Base-by-base conservation (phyloP, 2,113 vertebrate species). In the Oreochromis spilurus region DNA sequence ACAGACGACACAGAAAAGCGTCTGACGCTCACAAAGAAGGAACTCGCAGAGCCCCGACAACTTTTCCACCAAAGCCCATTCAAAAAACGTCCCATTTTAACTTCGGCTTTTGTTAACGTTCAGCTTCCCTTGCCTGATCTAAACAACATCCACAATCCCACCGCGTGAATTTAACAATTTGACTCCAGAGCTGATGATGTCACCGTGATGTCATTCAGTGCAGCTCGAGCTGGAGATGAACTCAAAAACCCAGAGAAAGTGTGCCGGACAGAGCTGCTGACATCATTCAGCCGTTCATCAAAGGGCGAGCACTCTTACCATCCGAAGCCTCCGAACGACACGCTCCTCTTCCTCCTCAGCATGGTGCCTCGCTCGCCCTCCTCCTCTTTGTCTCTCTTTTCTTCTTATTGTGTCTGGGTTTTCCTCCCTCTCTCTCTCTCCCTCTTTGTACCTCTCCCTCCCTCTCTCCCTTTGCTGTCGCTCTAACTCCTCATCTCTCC, bases 271-370 rank as follows among this genome's bases (percentile, higher is more conserved):
- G 34, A n/a, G 34, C 85, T 29, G 72, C 60, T 53, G 79, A 79
- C 90, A 19, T 21, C 2, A 57, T 52, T 60, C 34, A 54, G 38
- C 43, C 34, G 2, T 78, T 84, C 13, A 53, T 79, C 21, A 21
- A 57, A 77, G 31, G 24, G 79, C 13, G 70, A 79, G 29, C 54
- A 1, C 86, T 77, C 94, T 90, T 81, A 95, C 95, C 95, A 95
- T 58, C 95, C 95, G 26, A 95, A 95, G 81, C 95, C 95, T 72
- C 95, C 95, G 5, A 95, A 95, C 5, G 95, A 95, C 75, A 94
- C 94, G 58, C 95, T 95, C 89, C 95, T 95, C 93, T 95, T 95
- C 91, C 95, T 94, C 93, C 95, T 94, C 92, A 95, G 93, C 95
- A 95, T 95, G 89, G 72, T 94, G 29, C 55, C 89, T 78, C 24